A percentile compares a stretch with the other conserved stretches of the same genome.
Conservation (phyloP, 2,113 vertebrate genomes). For the Anolis carolinensis region DNA sequence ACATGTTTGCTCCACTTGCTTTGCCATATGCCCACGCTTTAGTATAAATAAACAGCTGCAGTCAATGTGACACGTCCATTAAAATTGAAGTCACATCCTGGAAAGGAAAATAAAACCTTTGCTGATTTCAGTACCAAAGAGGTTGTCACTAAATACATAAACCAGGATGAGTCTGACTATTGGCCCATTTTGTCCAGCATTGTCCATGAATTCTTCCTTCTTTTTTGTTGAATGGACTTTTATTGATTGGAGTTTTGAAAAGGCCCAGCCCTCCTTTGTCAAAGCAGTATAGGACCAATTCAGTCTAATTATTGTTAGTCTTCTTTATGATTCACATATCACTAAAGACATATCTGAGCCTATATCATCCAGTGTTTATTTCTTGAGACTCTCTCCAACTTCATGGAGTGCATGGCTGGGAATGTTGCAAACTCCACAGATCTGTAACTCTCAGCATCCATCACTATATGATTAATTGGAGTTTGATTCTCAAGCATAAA, state of each 20-base stretch:
- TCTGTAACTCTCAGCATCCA: too few species aligned
- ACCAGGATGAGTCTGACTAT: not conserved
- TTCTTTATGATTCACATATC: not conserved
- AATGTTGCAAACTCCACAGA: too few species aligned
- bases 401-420: not conserved
- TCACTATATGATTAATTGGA: too few species aligned
- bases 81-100: not conserved
- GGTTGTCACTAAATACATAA: not conserved
- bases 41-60: slow-evolving; percentile 1
- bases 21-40: not conserved
- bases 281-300: not conserved
- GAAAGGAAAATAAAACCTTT: not conserved
- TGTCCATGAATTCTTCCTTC: not conserved
- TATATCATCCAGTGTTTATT: not conserved
- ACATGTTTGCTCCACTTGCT: not conserved
- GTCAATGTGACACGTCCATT: not conserved
- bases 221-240: not conserved
- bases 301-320: not conserved
- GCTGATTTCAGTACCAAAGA: not conserved
- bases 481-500: too few species aligned
- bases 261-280: not conserved
- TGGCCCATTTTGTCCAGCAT: too few species aligned
- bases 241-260: not conserved
- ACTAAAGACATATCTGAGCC: not conserved
- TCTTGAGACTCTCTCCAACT: not conserved